These are phyloP conservation scores for Siniperca knerii DNA, from an alignment of 2,113 vertebrate species.

Conservation along the genomic window DNA sequence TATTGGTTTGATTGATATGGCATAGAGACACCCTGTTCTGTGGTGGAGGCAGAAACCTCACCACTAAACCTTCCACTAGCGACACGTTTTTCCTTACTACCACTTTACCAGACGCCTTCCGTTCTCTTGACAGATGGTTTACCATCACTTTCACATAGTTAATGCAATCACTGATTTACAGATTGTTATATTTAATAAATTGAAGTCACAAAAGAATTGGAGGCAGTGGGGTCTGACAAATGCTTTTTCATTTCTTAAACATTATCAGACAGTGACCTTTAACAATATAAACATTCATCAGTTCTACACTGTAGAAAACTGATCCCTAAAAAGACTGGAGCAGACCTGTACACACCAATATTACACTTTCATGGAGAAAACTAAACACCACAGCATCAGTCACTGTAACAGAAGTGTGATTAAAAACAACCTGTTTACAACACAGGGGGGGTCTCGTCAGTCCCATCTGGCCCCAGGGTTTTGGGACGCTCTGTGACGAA, in stretches of 20 bases:
- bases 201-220: background rate
- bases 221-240: background rate
- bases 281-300: constrained; percentile 22
- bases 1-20: too few relatives aligned
- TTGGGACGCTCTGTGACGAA: background rate
- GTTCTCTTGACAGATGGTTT: background rate
- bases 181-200: constrained; percentile 4
- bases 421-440: constrained; percentile 17
- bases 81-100: background rate
- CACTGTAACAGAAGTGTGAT: accelerated
- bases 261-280: constrained; percentile 24
- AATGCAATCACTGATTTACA: background rate
- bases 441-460: background rate
- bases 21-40: background rate
- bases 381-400: background rate
- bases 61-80: too few relatives aligned
- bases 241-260: constrained; percentile 44
- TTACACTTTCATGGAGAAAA: background rate
- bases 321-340: background rate
- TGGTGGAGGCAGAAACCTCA: background rate
- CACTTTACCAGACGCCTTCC: background rate
- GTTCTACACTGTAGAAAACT: constrained; percentile 38
- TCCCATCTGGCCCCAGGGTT: background rate
- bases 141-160: background rate
- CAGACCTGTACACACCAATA: background rate